These are phyloP conservation scores for Siniperca obscura DNA, from an alignment of 2,797 vertebrate genomes.

Conservation along the genomic window DNA sequence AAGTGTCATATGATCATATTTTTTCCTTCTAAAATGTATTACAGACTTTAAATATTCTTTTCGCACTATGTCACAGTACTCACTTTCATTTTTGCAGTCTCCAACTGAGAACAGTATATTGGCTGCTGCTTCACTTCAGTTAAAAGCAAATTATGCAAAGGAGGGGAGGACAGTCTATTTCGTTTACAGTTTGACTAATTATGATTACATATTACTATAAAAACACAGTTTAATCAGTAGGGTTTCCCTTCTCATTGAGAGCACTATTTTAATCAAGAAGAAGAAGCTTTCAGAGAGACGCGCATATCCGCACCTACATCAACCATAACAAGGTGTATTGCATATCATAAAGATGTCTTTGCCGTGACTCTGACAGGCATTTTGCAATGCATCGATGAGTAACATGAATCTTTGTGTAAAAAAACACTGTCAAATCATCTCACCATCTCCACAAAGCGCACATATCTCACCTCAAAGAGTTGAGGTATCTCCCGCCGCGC, in stretches of 20 bases:
- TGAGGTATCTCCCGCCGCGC: conserved; percentile 95
- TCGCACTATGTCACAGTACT: not conserved
- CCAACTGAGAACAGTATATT: not conserved
- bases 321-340: not conserved
- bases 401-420: not conserved
- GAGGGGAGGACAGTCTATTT: not conserved
- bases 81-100: not conserved
- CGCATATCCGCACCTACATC: not conserved
- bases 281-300: not conserved
- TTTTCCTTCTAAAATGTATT: not conserved
- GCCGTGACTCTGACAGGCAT: not conserved
- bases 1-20: not conserved
- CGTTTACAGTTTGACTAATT: not conserved
- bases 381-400: not conserved
- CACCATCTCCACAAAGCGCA: conserved; percentile 1
- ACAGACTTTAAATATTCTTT: not conserved
- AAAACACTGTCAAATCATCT: not conserved
- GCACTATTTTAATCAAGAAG: not conserved
- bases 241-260: not conserved
- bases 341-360: not conserved
- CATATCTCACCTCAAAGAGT: conserved; percentile 94
- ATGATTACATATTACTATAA: not conserved
- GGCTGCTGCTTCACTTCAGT: not conserved
- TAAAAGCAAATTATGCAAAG: conserved; percentile 8
- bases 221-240: not conserved